These are phyloP conservation scores for Spea multiplicata DNA, from an alignment of 2,113 vertebrate species.

Conservation along the genomic window DNA sequence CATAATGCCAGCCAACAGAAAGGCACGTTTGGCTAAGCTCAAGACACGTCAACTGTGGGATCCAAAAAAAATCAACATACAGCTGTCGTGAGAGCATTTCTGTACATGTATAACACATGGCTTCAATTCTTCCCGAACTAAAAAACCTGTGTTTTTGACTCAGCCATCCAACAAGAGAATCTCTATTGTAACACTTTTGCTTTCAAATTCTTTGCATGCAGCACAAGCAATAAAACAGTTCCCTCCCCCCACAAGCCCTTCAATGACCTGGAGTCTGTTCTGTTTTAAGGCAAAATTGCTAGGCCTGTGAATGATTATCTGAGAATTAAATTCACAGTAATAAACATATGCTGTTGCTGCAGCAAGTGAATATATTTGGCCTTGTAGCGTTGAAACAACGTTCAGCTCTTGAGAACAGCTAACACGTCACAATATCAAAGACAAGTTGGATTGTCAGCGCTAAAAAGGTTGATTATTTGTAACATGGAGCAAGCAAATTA, in stretches of 20 bases:
- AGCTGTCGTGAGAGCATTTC: constrained; percentile 40
- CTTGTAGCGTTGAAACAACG: background rate
- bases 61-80: constrained; percentile 33
- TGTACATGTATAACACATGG: constrained; percentile 43
- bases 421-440: background rate
- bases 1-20: constrained; percentile 29
- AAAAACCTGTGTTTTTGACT: constrained; percentile 32
- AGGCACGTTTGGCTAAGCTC: constrained; percentile 33
- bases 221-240: background rate
- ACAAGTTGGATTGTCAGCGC: too few species aligned
- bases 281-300: background rate
- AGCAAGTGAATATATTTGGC: background rate
- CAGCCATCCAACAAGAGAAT: background rate
- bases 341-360: background rate
- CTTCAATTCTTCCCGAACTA: constrained; percentile 30
- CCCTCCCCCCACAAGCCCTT: background rate
- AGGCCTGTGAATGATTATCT: background rate
- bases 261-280: background rate
- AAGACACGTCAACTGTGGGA: constrained; percentile 26
- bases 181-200: constrained; percentile 9
- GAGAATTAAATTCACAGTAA: background rate
- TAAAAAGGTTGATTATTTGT: too few species aligned
- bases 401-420: background rate
- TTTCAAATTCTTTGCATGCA: background rate
- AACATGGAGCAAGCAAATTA: too few species aligned